Base-by-base conservation (phyloP, 2,113 vertebrate genomes). In the Bubo bubo region DNA sequence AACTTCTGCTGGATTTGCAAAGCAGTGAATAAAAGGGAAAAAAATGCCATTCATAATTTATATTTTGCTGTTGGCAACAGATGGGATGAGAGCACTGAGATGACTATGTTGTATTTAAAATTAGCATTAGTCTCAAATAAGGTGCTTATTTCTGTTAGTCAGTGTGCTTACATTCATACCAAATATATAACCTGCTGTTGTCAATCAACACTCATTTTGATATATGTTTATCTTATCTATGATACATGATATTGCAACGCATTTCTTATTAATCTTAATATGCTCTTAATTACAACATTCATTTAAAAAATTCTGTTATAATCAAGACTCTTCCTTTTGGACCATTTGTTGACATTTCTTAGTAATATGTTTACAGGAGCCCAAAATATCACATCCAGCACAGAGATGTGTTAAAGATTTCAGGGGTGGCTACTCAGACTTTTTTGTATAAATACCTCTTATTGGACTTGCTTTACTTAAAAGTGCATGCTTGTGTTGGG, bases 1-100 rank as follows among this genome's bases (percentile, higher is more conserved):
- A 95, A 72, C 32, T 32, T 93, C 45, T 64, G 7, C 39, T 83
- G 55, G 37, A 21, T 86, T 93, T 92, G 10, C 17, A 60, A 81
- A 87, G 59, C n/a, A 43, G 35, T 60, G 60, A 82, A 95, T 67
- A 86, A 75, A 72, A 91, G n/a, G 27, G 53, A 60, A 12, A 81
- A 88, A 83, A 88, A 58, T 73, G n/a, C 18, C 66, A 96, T 94
- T 97, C 84, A 94, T 89, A 91, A 86, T 91, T 96, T 94, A 92
- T 92, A 88, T 93, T 93, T 95, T 94, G 47, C 73, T 89, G 20
- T 74, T 95, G 50, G 73, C 58, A 95, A 66, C 91, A 96, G 93
- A 95, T 95, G 82, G 90, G 34, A 80, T 82, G 58, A 88, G 24
- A 95, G 68, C 71, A 86, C 35, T 79, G 53, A 88, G 45, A 95